Conservation (phyloP, 2,113 vertebrate genomes). For the Meleagris gallopavo region DNA sequence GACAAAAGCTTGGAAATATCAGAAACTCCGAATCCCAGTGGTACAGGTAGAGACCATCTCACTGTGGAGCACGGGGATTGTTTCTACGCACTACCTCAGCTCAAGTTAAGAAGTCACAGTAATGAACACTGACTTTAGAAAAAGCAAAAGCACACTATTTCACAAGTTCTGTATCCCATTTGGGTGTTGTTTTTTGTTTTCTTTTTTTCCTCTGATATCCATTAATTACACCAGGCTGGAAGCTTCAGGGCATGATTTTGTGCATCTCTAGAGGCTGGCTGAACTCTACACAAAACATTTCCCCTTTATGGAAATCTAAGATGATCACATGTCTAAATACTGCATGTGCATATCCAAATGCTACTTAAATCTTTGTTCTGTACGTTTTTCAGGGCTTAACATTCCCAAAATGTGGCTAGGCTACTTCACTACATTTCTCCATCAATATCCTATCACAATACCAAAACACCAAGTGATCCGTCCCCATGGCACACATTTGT, state of each 20-base stretch:
- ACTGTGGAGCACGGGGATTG: rapidly evolving
- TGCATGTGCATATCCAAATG: not conserved
- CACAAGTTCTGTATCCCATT: not conserved
- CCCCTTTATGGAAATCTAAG: not conserved
- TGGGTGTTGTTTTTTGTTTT: rapidly evolving
- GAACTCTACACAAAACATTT: not conserved
- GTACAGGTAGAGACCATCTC: not conserved
- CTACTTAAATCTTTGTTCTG: not conserved
- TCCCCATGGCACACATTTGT: not conserved
- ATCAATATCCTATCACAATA: rapidly evolving
- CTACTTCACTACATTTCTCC: not conserved
- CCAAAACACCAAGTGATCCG: not conserved
- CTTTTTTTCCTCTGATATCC: not conserved
- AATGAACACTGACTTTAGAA: not conserved
- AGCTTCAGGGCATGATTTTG: not conserved
- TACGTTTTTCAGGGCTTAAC: not conserved
- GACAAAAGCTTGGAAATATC: not conserved
- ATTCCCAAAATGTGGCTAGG: not conserved
- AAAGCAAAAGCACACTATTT: not conserved
- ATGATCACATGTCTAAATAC: not conserved
- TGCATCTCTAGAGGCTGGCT: not conserved
- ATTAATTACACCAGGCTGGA: not conserved
- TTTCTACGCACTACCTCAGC: not conserved
- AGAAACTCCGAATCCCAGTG: not conserved
- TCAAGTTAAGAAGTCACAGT: not conserved